phyloP scores from a whole-genome alignment of 1,140 invertebrate species.

The Acyrthosiphon pisum region DNA sequence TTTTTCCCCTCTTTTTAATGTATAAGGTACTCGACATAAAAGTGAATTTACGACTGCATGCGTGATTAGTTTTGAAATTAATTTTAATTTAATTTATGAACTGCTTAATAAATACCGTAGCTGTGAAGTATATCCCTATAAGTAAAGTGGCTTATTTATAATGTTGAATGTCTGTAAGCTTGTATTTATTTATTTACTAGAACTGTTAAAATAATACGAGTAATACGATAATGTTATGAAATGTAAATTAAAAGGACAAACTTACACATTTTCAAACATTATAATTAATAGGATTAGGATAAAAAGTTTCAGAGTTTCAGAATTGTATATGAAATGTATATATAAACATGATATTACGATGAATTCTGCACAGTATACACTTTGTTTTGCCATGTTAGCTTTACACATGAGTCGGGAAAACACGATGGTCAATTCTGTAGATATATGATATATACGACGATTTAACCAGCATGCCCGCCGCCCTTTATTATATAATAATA shows the following conservation, averaged over 20 bases:
- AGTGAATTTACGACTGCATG: background rate
- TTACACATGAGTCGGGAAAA: no score
- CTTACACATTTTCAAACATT: background rate
- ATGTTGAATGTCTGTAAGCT: background rate
- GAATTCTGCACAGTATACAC: background rate
- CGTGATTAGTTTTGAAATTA: constrained; percentile 2
- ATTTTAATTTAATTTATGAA: constrained; percentile 7
- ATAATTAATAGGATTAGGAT: background rate
- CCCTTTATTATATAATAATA: background rate
- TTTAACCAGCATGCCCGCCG: background rate
- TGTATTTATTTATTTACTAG: background rate
- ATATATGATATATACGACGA: no score
- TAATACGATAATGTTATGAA: background rate
- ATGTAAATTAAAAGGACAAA: background rate
- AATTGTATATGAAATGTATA: background rate
- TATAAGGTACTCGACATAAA: background rate
- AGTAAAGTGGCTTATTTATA: background rate
- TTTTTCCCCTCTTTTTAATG: background rate
- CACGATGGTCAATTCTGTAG: no score
- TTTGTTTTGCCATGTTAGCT: background rate
- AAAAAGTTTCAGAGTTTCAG: background rate
- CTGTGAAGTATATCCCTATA: background rate
- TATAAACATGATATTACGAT: no score
- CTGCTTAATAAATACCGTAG: background rate
- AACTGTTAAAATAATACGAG: background rate